Base-by-base conservation (phyloP, 2,888 invertebrate species). In the Beris chalybata region DNA sequence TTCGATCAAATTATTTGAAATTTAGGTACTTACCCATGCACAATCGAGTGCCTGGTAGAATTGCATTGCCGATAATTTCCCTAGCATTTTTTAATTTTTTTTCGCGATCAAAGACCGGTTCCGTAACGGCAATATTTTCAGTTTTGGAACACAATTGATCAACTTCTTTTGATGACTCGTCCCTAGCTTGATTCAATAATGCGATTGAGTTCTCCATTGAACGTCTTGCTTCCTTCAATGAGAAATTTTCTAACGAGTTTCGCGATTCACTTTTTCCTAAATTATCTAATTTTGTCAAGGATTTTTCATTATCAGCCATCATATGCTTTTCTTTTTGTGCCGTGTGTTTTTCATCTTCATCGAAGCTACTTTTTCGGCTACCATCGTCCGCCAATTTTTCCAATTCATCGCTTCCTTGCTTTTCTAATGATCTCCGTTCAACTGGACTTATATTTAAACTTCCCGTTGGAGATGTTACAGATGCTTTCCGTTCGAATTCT, bases 401-500 rank as follows among this genome's bases (percentile, higher is more conserved):
- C 13, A 47, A 11, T 64, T 58, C 50, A 64, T 55, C 44, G 64
- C 65, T 9, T 55, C 13, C 53, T 55, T 47, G 65, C 43, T 53
- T 53, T 29, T 53, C 11, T 38, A 38, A 38, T 1, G 38, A 38
- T 38, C 38, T 38, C 5, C 38, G 38, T 15, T 47, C 29, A 13
- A 44, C 44, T 15, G 53, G 50, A 38, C 7, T 7, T 1, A 9
- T 9, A 38, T 38, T 38, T 13, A 47, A 15, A 7, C 65, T 69
- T 22, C 67, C 69, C 6, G 64, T 55, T 69, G 75, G 76, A 0
- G 79, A 73, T 4, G 76, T 78, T 48, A 89, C 82, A 57, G 89
- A 89, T 0, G 90, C 90, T 78, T 90, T 89, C 64, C 91, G 84
- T 78, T 94, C 93, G 75, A 92, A 94, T 73, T 91, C 92, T 74